Evolutionary conservation across 2,888 invertebrate genomes (phyloP), one percentile per base, ranked within the genome.

Genomic region (Yponomeuta evonymella): DNA sequence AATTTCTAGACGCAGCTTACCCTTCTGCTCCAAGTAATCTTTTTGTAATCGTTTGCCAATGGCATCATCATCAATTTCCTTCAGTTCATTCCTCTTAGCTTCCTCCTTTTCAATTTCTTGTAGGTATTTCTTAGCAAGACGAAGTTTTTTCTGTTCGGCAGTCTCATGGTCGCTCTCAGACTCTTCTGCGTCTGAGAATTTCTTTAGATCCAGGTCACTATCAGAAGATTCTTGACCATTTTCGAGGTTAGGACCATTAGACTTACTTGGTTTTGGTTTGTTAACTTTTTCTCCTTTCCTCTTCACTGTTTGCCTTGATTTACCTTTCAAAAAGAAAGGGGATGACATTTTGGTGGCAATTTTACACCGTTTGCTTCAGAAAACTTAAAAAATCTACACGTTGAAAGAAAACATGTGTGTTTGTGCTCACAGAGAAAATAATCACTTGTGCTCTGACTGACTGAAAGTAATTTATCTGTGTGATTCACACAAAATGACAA

Each of bases 71-170:
- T 95, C 94, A 67, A 94, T 89, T 76, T 94, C 94, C 74, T 93
- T 93, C 29, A 94, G 91, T 76, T 95, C 95, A 0, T 94, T 93
- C 76, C 95, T 93, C 75, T 94, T 94, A 33, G 94, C 94, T 82
- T 97, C 97, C 92, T 97, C 95, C 79, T 94, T 95, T 86, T 96
- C 96, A 67, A 98, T 96, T 92, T 98, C 96, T 79, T 96, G 93
- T 58, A 99, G 90, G 86, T 98, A 98, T 82, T 96, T 94, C 83
- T 98, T 98, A 0, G 98, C 98, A 73, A 98, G 87, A 67, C 98
- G 94, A 69, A 98, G 83, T 76, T 97, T 96, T 82, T 98, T 98
- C 80, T 98, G 97, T 83, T 98, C 98, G 0, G 96, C 95, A 1
- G 97, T 98, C 86, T 98, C 97, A 75, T 94, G 91, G 75, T 95